phyloP scores from a whole-genome alignment of 1,140 invertebrate species.

The Ephestia elutella region DNA sequence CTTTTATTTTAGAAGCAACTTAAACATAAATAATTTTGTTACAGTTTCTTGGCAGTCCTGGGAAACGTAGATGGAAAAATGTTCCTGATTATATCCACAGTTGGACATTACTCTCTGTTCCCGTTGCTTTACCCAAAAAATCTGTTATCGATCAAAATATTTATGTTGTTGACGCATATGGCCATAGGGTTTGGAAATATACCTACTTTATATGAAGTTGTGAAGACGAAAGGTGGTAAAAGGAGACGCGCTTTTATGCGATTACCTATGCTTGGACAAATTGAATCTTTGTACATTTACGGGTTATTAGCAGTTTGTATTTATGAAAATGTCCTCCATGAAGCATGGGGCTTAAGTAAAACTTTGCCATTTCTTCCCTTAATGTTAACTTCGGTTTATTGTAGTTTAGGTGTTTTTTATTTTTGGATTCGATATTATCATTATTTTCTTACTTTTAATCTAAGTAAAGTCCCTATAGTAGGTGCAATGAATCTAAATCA shows the following conservation, averaged over 20 bases:
- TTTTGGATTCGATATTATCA: slow-evolving; percentile 76
- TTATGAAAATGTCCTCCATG: slow-evolving; percentile 84
- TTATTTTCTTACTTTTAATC: slow-evolving; percentile 60
- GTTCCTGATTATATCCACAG: slow-evolving; percentile 82
- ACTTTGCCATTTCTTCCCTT: slow-evolving; percentile 90
- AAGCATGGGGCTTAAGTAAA: slow-evolving; percentile 76
- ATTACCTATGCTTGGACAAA: slow-evolving; percentile 60
- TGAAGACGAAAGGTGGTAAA: slow-evolving; percentile 39
- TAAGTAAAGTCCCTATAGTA: slow-evolving; percentile 45
- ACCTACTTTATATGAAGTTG: slow-evolving; percentile 66
- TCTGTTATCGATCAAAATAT: slow-evolving; percentile 79
- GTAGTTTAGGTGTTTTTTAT: slow-evolving; percentile 87
- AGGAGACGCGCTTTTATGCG: slow-evolving; percentile 35
- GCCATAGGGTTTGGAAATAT: slow-evolving; percentile 75
- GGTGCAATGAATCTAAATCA: slow-evolving; percentile 21
- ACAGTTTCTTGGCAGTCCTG: slow-evolving; percentile 82
- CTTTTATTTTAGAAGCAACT: no score
- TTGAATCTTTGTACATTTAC: slow-evolving; percentile 78
- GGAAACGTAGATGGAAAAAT: slow-evolving; percentile 81
- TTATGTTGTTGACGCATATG: slow-evolving; percentile 79
- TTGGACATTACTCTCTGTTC: slow-evolving; percentile 91
- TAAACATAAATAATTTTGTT: slow-evolving; percentile 56
- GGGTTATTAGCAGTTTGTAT: slow-evolving; percentile 83
- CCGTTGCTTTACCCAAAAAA: slow-evolving; percentile 88
- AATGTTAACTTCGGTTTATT: slow-evolving; percentile 91